These are phyloP conservation scores for Kryphioiulus occultus DNA, from an alignment of 2,888 invertebrate genomes.

Conservation along the genomic window DNA sequence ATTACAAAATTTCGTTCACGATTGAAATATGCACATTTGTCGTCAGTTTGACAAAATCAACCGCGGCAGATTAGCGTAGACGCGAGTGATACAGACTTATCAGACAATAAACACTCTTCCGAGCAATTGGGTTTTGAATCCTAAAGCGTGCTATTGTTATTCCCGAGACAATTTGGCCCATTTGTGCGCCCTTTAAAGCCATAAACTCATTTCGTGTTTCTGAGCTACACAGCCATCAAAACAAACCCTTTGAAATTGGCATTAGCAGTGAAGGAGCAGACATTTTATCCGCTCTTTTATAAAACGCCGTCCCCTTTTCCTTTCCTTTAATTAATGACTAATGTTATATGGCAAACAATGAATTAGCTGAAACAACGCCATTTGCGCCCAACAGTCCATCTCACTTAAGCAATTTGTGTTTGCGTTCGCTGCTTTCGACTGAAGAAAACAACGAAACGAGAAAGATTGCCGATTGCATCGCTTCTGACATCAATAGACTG, in stretches of 20 bases:
- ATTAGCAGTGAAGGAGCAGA: neutral
- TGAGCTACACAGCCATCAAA: neutral
- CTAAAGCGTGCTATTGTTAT: neutral
- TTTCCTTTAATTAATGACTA: neutral
- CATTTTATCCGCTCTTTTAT: neutral
- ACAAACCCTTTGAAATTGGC: neutral
- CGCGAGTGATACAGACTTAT: neutral
- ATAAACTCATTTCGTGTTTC: neutral
- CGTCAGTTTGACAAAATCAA: too few relatives aligned
- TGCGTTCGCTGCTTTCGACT: neutral
- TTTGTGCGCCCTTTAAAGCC: neutral
- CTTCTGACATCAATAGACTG: neutral
- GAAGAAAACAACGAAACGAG: conserved; percentile 4
- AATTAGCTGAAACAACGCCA: neutral
- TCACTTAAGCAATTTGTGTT: neutral
- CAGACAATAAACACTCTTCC: neutral
- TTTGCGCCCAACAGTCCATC: neutral
- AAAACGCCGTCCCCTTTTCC: conserved; percentile 23
- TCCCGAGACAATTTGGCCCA: neutral
- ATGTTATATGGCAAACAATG: neutral
- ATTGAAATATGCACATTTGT: too few relatives aligned
- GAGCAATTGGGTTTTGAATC: neutral
- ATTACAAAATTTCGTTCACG: too few relatives aligned
- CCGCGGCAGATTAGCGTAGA: neutral
- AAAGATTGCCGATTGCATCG: neutral